These are phyloP conservation scores for Eurystomus glaucurus DNA, from an alignment of 2,797 vertebrate species.

Conservation along the genomic window DNA sequence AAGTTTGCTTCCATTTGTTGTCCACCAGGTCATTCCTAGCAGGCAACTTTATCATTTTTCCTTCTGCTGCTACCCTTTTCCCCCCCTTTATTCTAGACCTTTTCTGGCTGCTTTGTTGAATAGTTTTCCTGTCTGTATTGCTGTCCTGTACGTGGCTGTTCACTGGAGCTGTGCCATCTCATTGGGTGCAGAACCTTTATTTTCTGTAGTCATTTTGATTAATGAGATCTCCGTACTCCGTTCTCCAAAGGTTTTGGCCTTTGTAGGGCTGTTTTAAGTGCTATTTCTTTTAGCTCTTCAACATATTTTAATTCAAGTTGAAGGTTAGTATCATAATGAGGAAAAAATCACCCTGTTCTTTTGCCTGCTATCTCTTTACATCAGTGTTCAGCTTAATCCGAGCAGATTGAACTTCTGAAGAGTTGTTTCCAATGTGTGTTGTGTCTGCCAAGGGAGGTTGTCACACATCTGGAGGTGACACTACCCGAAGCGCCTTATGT, in stretches of 20 bases:
- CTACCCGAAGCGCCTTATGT: too few relatives aligned
- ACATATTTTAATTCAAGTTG: background rate
- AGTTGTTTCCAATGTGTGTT: background rate
- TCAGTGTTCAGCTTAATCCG: background rate
- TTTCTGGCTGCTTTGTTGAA: background rate
- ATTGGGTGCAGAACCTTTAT: background rate
- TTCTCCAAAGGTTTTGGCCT: background rate
- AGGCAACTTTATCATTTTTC: background rate
- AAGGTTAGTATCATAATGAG: background rate
- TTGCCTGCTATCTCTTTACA: background rate
- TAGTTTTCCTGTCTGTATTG: background rate
- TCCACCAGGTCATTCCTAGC: background rate
- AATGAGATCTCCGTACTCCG: accelerated
- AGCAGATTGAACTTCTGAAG: background rate
- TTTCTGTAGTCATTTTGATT: background rate
- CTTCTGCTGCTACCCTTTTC: background rate
- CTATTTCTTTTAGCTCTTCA: background rate
- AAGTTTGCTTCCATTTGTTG: background rate
- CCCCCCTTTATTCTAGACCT: background rate
- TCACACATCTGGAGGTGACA: accelerated
- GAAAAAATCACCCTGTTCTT: background rate
- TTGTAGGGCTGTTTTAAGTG: background rate
- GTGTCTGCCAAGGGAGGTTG: too few relatives aligned
- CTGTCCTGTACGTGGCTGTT: background rate
- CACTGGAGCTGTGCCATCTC: background rate